A percentile compares a stretch with the other conserved stretches of the same genome.
Evolutionary conservation across 2,888 invertebrate species (phyloP).

Genomic region (Idaea biselata): DNA sequence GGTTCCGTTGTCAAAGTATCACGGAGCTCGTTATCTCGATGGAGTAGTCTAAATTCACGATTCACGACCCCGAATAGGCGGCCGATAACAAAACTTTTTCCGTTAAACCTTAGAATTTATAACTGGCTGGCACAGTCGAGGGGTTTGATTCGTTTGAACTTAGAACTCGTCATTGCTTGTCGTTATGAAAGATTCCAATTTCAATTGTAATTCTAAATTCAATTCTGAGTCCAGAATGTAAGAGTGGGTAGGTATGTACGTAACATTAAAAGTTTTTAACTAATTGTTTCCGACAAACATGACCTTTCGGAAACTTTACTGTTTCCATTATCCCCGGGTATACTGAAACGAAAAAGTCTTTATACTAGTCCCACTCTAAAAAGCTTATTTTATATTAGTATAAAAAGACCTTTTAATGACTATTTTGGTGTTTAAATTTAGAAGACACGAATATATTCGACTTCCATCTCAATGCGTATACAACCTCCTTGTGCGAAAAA

Average conservation of each 20-base stretch:
- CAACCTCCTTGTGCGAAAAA: too few species aligned
- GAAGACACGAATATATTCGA: too few species aligned
- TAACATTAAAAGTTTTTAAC: not conserved
- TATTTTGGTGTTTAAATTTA: too few species aligned
- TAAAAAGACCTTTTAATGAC: too few species aligned
- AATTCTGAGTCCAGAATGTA: not conserved
- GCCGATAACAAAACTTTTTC: slow-evolving; percentile 49
- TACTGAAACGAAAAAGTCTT: too few species aligned
- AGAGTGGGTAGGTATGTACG: not conserved
- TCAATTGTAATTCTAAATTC: not conserved
- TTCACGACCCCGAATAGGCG: slow-evolving; percentile 27
- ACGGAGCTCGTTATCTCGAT: slow-evolving; percentile 43
- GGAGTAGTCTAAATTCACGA: slow-evolving; percentile 28
- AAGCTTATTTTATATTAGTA: too few species aligned
- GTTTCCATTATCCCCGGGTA: too few species aligned
- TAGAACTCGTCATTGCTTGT: slow-evolving; percentile 5
- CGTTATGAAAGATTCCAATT: slow-evolving; percentile 4
- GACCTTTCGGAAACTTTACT: too few species aligned
- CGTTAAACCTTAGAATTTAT: slow-evolving; percentile 49
- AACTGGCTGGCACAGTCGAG: slow-evolving; percentile 28
- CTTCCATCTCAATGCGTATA: too few species aligned
- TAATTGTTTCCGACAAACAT: too few species aligned
- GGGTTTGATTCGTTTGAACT: slow-evolving; percentile 29
- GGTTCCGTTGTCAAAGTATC: slow-evolving; percentile 44
- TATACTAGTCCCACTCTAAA: too few species aligned